Evolutionary conservation across 2,888 invertebrate species (phyloP).

Genomic region (Trypoxylon attenuatum): DNA sequence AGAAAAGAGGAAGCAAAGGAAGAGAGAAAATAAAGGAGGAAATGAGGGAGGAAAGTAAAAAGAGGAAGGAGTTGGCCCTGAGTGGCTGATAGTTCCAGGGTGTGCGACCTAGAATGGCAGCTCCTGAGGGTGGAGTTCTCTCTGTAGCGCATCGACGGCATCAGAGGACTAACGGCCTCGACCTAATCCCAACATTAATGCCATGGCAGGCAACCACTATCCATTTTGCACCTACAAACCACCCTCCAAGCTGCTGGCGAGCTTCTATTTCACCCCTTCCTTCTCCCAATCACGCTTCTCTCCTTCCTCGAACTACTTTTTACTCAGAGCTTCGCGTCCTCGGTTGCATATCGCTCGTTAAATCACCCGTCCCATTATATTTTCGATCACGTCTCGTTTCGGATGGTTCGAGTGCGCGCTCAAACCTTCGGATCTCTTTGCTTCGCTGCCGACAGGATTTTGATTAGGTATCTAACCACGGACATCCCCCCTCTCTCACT

Average conservation of each 20-base stretch:
- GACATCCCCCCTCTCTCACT: neutral
- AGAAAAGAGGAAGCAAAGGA: neutral
- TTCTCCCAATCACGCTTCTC: conserved; percentile 1
- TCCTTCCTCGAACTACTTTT: neutral
- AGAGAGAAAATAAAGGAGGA: neutral
- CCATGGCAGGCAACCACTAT: conserved; percentile 59
- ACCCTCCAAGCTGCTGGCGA: conserved; percentile 9
- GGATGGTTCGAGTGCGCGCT: conserved; percentile 6
- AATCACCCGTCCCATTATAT: conserved; percentile 36
- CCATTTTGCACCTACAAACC: conserved; percentile 50
- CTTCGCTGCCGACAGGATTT: conserved; percentile 6
- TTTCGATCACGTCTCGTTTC: conserved; percentile 39
- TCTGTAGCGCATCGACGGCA: conserved; percentile 27
- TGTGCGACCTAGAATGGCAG: conserved; percentile 41
- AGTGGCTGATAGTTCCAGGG: conserved; percentile 32
- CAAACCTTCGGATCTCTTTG: conserved; percentile 6
- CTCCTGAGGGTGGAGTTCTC: conserved; percentile 19
- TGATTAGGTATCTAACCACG: too few relatives aligned
- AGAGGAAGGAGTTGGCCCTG: conserved; percentile 18
- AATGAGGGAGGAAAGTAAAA: conserved; percentile 13
- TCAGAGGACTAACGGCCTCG: conserved; percentile 43
- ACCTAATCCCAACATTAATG: conserved; percentile 66
- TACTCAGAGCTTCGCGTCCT: conserved; percentile 2
- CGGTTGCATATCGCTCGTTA: conserved; percentile 25
- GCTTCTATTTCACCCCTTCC: conserved; percentile 1